These are phyloP conservation scores for Miopithecus talapoin DNA, from an alignment of 2,797 vertebrate genomes.

Conservation along the genomic window DNA sequence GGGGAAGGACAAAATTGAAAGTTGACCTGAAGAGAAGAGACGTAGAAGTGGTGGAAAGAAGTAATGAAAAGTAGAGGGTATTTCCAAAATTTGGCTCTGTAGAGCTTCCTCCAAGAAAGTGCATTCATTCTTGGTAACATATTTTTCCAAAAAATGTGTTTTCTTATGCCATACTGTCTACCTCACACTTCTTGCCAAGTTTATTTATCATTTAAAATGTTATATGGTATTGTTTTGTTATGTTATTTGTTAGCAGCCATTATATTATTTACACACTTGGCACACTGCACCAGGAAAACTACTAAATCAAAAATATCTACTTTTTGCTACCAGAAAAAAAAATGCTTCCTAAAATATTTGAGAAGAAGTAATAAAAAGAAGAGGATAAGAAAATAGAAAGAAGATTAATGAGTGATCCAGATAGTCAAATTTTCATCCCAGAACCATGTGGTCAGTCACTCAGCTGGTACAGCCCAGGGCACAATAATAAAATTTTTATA, in stretches of 20 bases:
- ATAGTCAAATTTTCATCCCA: neutral
- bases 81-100: neutral
- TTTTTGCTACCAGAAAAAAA: neutral
- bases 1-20: neutral
- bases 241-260: neutral
- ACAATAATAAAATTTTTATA: neutral
- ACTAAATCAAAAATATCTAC: neutral
- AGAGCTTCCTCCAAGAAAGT: neutral
- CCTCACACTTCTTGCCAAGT: neutral
- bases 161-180: neutral
- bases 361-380: neutral
- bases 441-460: neutral
- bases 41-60: neutral
- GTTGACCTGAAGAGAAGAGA: neutral
- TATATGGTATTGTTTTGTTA: neutral
- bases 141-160: neutral
- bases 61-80: neutral
- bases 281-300: neutral
- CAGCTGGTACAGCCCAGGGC: neutral
- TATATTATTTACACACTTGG: conserved; percentile 46
- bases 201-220: neutral
- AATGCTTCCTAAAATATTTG: neutral
- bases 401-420: neutral
- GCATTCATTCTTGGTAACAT: neutral
- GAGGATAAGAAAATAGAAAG: neutral